Base-by-base conservation (phyloP, 1,140 invertebrate species). In the Odontomachus brunneus region DNA sequence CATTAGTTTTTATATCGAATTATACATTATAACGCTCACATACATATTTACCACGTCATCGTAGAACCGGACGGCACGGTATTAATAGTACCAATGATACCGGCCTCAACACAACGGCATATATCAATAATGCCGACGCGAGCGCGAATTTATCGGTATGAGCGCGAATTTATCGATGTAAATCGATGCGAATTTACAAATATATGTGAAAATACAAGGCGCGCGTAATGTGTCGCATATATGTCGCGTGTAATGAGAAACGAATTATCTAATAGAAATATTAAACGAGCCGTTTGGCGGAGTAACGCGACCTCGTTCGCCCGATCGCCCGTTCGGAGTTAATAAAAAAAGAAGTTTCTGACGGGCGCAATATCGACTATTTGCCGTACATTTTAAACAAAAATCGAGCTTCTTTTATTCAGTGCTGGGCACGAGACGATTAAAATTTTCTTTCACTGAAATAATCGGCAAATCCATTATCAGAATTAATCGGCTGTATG, bases 1-100 rank as follows among this genome's bases (percentile, higher is more conserved):
- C 65, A 80, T 80, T 80, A 80, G 65, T 69, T 80, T 29, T 51
- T 69, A 80, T 48, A 80, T 80, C 49, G 51, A 69, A 59, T 69
- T 69, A 69, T 38, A 69, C n/a, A 69, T 69, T 80, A 65, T 19
- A 57, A 80, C 19, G 75, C 33, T 80, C 59, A 48, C 71, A 80
- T 80, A 80, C 51, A 59, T 80, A 80, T 80, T 80, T 80, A 80
- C 69, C 49, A 38, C 51, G 29, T 78, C 49, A 55, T 78, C 11
- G 75, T 69, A n/a, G 22, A 78, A 44, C 33, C 65, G n/a, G n/a
- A 38, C 29, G 15, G 15, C 15, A 51, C 15, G 17, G 62, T 55
- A 80, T 80, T 80, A 80, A 53, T 80, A 69, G 24, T 69, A 69
- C 55, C 75, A 48, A 75, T 33, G 24, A 63, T 65, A 63, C 7